phyloP scores from a whole-genome alignment of 2,888 invertebrate genomes.

The Bimastos eiseni region DNA sequence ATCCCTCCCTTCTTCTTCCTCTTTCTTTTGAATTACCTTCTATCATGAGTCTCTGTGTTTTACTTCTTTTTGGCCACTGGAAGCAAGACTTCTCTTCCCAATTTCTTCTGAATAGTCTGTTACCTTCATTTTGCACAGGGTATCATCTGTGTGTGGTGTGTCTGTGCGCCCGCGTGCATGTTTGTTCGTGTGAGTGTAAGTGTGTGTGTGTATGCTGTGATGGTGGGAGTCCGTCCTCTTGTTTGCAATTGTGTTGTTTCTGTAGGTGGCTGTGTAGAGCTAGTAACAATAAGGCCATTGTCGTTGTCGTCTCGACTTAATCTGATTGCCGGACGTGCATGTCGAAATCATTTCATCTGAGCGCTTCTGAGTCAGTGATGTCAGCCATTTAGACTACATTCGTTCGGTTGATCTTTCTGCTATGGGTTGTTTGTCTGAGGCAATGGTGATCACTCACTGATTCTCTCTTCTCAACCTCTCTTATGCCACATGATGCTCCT shows the following conservation, averaged over 20 bases:
- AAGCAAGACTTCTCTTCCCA: too few species aligned
- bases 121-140: neutral
- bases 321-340: neutral
- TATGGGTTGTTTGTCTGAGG: neutral
- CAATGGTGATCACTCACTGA: too few species aligned
- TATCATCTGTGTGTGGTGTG: neutral
- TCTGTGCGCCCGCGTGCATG: too few species aligned
- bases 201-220: too few species aligned
- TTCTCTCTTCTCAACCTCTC: neutral
- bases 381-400: neutral
- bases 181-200: too few species aligned
- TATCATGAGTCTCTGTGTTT: too few species aligned
- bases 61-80: too few species aligned
- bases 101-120: neutral
- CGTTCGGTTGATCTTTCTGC: neutral
- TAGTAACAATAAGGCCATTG: neutral
- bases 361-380: neutral
- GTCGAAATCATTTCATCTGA: neutral
- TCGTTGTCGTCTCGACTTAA: neutral
- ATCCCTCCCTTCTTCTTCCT: too few species aligned
- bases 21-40: too few species aligned
- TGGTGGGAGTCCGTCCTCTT: too few species aligned
- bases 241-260: neutral
- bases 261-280: neutral
- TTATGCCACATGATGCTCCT: neutral